Base-by-base conservation (phyloP, 2,113 vertebrate genomes). In the Etheostoma cragini region DNA sequence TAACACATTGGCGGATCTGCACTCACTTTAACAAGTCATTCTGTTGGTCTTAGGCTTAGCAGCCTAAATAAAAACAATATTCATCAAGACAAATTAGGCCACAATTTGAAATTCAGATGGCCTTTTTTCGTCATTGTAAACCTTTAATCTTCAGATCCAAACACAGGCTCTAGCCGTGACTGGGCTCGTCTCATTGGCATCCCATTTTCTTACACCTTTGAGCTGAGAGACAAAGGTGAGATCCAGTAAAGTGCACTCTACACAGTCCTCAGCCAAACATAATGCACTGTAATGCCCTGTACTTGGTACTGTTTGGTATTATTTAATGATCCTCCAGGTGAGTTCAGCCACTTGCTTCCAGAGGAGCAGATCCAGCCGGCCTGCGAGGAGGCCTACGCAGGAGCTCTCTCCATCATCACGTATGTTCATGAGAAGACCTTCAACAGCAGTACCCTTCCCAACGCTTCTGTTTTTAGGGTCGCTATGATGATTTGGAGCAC, bases 161-260 rank as follows among this genome's bases (percentile, higher is more conserved):
- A 91, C 17, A 96, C 95, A 17, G 94, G 95, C 3, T 94, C 93
- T 42, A 96, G 94, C 19, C 79, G 86, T 58, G 95, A 96, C 89
- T 96, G 95, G 95, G 92, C 94, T 78, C 77, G 80, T 56, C 92
- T 83, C 4, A 90, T 90, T 8, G 92, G 93, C 57, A 96, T 96
- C 69, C 93, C 93, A 0, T 93, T 96, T 87, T 92, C 92, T 60
- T 96, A 93, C 49, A 96, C 94, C 0, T 96, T 96, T 78, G 95
- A 96, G 76, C 92, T 96, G 73, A 88, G 92, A 82, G 95, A 96
- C 91, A 93, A 42, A 0, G 95, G 93, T n/a, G 72, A 88, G 47
- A 6, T 16, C 22, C 4, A 11, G 13, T 24, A 13, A 45, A 8
- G 5, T 47, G 2, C 22, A n/a, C 24, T 56, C 56, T 5, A 5